These are phyloP conservation scores for Apaloderma vittatum DNA, from an alignment of 2,113 vertebrate genomes.

Conservation along the genomic window DNA sequence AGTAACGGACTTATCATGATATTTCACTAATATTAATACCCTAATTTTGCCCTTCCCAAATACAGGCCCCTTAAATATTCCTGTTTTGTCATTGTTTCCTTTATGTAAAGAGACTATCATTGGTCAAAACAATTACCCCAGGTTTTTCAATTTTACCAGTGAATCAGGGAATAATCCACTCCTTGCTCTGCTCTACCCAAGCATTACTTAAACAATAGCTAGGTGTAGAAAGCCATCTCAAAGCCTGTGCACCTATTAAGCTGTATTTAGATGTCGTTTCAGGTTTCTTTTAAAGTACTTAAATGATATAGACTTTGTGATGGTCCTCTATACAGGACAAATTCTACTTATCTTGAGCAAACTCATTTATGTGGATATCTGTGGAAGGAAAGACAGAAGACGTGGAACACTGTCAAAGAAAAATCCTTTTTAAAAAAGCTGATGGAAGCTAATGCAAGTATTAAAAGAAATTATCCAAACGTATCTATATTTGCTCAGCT, in stretches of 20 bases:
- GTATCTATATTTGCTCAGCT: constrained; percentile 34
- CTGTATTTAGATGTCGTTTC: not conserved
- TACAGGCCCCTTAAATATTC: not conserved
- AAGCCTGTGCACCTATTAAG: not conserved
- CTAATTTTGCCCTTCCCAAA: not conserved
- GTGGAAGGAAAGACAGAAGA: not conserved
- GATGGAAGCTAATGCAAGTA: constrained; percentile 2
- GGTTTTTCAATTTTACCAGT: not conserved
- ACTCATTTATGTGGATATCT: not conserved
- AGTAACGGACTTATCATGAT: not conserved
- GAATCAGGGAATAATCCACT: not conserved
- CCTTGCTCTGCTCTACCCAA: not conserved
- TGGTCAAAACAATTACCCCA: not conserved
- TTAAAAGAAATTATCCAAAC: constrained; percentile 53
- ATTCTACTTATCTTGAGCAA: not conserved
- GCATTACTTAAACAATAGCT: not conserved
- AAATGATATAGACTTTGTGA: not conserved
- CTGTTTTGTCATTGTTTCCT: not conserved
- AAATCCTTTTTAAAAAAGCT: not conserved
- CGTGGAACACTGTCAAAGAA: not conserved
- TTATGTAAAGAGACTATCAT: not conserved
- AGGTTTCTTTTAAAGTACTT: not conserved
- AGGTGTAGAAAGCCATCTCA: not conserved
- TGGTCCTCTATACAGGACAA: not conserved
- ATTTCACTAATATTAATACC: not conserved